Conservation (phyloP, 35 echinoderm and acorn worm species). For the Lytechinus pictus region DNA sequence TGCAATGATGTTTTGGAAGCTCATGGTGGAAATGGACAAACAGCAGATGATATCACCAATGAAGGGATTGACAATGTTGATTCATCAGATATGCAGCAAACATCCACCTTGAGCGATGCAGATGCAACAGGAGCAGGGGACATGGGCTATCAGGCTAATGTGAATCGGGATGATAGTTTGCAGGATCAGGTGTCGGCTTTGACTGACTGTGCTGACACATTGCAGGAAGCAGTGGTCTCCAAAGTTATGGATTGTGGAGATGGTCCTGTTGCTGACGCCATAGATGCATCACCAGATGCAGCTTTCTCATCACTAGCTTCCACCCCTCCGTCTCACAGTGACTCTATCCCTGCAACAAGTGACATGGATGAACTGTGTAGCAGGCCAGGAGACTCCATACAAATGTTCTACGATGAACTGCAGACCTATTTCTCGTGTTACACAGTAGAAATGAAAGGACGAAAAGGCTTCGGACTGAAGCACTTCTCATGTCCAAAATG, state of each 20-base stretch:
- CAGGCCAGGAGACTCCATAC: constrained; percentile 9
- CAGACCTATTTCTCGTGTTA: constrained; percentile 28
- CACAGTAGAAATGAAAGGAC: background rate
- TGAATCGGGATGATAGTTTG: background rate
- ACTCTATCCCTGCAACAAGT: background rate
- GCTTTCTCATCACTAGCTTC: background rate
- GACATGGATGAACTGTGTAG: constrained; percentile 5
- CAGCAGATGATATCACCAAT: background rate
- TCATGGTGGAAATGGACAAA: background rate
- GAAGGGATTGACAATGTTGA: background rate
- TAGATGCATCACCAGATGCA: background rate
- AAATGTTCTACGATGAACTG: constrained; percentile 4
- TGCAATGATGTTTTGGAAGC: background rate
- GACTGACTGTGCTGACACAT: no score
- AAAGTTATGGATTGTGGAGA: background rate
- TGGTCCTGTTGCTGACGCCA: background rate
- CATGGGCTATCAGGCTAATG: background rate
- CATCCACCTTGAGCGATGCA: background rate
- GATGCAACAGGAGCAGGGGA: background rate
- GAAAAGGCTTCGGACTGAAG: background rate
- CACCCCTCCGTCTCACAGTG: background rate
- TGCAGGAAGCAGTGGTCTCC: no score
- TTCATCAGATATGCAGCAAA: background rate
- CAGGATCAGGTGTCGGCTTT: background rate
- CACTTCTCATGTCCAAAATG: constrained; percentile 4